Evolutionary conservation across 1,140 invertebrate species (phyloP), one percentile per base, ranked within the genome.

Genomic region (Formica selysi): DNA sequence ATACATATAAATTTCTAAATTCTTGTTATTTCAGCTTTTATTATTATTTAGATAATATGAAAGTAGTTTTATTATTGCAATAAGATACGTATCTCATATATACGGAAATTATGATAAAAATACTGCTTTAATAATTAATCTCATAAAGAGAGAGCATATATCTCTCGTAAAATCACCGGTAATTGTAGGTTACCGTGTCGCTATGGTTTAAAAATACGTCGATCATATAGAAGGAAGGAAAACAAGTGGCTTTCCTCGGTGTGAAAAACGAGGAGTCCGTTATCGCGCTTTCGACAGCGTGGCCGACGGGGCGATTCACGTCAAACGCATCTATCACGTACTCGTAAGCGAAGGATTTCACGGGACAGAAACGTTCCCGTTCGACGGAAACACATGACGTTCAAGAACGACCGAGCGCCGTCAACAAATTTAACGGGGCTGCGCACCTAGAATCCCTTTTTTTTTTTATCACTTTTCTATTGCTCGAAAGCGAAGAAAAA

Each of bases 311-410:
- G 22, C 78, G 65, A 74, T 64, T 76, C 83, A 79, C 84, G 73
- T 89, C 76, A 83, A 89, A 89, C 76, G 87, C 84, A 86, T 89
- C 88, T 83, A 89, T 89, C 88, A 86, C 62, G 84, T 88, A n/a
- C 83, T 54, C 83, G 87, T 54, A 54, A 89, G 76, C 76, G 88
- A 73, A 89, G 59, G 65, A 86, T 89, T 89, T 89, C 84, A 89
- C 13, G 19, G 13, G 38, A 10, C 26, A 32, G 29, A 54, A 51
- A 88, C 65, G 81, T 79, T 29, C 62, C 44, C 81, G 62, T 86
- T 81, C 57, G 73, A 86, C 74, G 76, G 70, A 76, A 76, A 70
- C 59, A 61, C 79, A 81, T 44, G 76, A 44, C 54, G 32, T 29
- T 81, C 44, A 26, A n/a, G 67, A 57, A 59, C 51, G 76, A 89